phyloP scores from a whole-genome alignment of 2,888 invertebrate species.

The Seladonia tumulorum region DNA sequence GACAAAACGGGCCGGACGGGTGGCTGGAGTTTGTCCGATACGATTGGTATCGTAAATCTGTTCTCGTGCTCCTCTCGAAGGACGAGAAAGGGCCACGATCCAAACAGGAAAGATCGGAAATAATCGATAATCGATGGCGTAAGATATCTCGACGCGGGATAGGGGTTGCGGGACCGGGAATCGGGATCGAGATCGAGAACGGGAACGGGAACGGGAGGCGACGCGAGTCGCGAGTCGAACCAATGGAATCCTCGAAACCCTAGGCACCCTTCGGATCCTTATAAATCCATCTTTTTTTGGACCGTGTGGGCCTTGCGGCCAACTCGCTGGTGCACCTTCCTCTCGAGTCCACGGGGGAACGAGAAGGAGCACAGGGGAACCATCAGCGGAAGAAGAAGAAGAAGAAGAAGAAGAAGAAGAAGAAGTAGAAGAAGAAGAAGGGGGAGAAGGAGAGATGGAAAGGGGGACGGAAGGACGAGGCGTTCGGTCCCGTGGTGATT shows the following conservation, averaged over 20 bases:
- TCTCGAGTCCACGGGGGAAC: conserved; percentile 12
- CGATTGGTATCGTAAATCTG: conserved; percentile 41
- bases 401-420: background rate
- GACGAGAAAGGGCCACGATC: conserved; percentile 18
- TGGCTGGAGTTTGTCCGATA: conserved; percentile 29
- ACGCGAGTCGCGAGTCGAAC: conserved; percentile 67
- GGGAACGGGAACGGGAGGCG: conserved; percentile 16
- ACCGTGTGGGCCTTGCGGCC: conserved; percentile 48
- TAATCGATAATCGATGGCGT: conserved; percentile 54
- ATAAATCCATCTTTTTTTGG: conserved; percentile 80
- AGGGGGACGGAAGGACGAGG: conserved; percentile 62
- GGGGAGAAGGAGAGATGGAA: background rate
- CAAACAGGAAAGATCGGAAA: conserved; percentile 28
- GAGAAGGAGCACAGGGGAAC: background rate
- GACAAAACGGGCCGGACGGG: background rate
- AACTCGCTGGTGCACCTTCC: conserved; percentile 42
- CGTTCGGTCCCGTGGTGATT: conserved; percentile 80
- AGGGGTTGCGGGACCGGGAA: conserved; percentile 10
- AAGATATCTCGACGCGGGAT: conserved; percentile 32
- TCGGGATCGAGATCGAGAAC: background rate
- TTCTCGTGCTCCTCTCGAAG: background rate
- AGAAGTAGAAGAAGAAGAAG: background rate
- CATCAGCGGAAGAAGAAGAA: background rate
- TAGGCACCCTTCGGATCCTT: conserved; percentile 73
- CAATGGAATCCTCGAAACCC: conserved; percentile 80